These are phyloP conservation scores for Strigamia transsilvanica DNA, from an alignment of 2,888 invertebrate species.

Conservation along the genomic window DNA sequence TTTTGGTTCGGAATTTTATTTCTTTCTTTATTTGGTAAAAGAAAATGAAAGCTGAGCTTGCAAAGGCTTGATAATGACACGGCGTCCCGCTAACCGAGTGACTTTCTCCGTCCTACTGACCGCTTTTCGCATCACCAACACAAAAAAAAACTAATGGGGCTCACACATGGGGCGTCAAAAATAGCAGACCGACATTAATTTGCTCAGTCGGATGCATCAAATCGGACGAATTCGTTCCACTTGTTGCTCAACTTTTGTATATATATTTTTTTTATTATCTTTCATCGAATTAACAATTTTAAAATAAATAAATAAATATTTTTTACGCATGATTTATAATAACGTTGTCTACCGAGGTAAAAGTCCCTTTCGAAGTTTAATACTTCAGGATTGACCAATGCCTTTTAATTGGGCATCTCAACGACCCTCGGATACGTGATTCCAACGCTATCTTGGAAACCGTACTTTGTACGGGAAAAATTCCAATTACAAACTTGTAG, in stretches of 20 bases:
- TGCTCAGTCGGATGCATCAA: slow-evolving; percentile 8
- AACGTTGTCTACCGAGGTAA: too few relatives aligned
- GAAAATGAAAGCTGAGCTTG: neutral
- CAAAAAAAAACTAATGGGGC: slow-evolving; percentile 7
- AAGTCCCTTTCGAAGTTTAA: too few relatives aligned
- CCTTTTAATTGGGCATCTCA: too few relatives aligned
- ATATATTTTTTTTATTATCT: neutral
- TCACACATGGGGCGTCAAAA: slow-evolving; percentile 2
- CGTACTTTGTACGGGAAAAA: too few relatives aligned
- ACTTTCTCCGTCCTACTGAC: slow-evolving; percentile 26
- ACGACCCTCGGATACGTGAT: too few relatives aligned
- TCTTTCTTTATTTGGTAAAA: neutral
- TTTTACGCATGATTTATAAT: too few relatives aligned
- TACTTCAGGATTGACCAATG: too few relatives aligned
- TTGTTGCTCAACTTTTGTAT: neutral
- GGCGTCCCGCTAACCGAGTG: slow-evolving; percentile 25
- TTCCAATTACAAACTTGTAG: too few relatives aligned
- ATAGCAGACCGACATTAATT: neutral
- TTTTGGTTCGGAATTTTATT: neutral
- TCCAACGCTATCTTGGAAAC: too few relatives aligned
- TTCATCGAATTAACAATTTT: neutral
- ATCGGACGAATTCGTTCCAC: neutral
- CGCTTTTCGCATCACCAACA: slow-evolving; percentile 20
- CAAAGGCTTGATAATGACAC: slow-evolving; percentile 15
- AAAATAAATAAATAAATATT: too few relatives aligned